Evolutionary conservation across 2,797 vertebrate species (phyloP), one percentile per base, ranked within the genome.

Genomic region (Chaenodraco wilsoni): DNA sequence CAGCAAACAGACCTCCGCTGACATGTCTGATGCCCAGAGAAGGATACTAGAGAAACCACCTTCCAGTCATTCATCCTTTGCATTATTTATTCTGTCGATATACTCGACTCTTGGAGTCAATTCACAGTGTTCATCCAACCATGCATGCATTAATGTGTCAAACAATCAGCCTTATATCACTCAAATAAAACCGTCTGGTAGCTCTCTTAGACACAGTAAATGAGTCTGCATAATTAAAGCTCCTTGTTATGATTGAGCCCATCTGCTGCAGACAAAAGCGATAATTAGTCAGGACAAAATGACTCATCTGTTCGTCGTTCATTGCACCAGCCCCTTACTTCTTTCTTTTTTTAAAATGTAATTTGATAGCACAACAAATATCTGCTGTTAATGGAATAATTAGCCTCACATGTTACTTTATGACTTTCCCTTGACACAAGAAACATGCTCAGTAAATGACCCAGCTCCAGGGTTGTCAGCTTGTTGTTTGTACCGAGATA

Each of bases 1-100:
- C 74, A 48, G 70, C 72, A 74, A 76, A 63, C 72, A 72, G 52
- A 74, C 69, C 31, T 71, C 49, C 7, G 7, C 70, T 71, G 72
- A 68, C 67, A 65, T 31, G 65, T 68, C 54, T 1, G 21, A 57
- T 5, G 37, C 46, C 0, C 23, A 79, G n/a, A 40, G 64, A 74
- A 16, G 52, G 27, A 69, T 49, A 37, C 49, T 3, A n/a, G 15
- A 58, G 54, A 67, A 69, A 66, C 19, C 14, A 0, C 65, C 41
- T 43, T 43, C 19, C 16, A 46, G 55, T 44, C 49, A 46, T 60
- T 49, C 9, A 57, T 48, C 50, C 0, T 1, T 40, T 52, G 54
- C 11, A 57, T 60, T 72, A 23, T 66, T 44, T 62, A 45, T 57
- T 41, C n/a, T 48, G 21, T 33, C 15, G 33, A 56, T 48, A n/a